These are phyloP conservation scores for Anastrepha ludens DNA, from an alignment of 1,140 invertebrate genomes.

Conservation along the genomic window DNA sequence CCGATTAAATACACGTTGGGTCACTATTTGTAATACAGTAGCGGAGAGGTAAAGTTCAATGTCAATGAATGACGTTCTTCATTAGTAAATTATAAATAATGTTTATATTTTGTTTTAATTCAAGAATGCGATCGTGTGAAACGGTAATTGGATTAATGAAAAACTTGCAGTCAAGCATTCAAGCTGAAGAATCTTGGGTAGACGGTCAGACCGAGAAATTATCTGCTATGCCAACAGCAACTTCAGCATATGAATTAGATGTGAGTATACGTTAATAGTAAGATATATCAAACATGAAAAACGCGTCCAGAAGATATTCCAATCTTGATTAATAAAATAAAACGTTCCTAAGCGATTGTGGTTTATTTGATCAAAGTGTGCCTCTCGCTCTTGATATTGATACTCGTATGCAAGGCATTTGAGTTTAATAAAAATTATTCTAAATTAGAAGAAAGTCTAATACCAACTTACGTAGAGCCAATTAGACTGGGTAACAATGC, in stretches of 20 bases:
- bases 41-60: conserved; percentile 83
- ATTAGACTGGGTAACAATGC: too few species aligned
- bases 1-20: conserved; percentile 91
- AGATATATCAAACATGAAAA: too few species aligned
- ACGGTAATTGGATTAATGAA: conserved; percentile 89
- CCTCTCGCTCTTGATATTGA: too few species aligned
- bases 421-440: too few species aligned
- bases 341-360: too few species aligned
- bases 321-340: too few species aligned
- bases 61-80: not conserved
- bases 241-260: conserved; percentile 73
- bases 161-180: conserved; percentile 89
- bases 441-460: too few species aligned
- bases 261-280: conserved; percentile 63
- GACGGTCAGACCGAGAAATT: conserved; percentile 79
- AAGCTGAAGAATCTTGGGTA: conserved; percentile 91
- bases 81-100: not conserved
- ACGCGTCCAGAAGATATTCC: too few species aligned
- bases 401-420: too few species aligned
- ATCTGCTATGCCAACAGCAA: conserved; percentile 72
- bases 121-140: conserved; percentile 88
- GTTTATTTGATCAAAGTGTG: too few species aligned
- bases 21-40: conserved; percentile 91
- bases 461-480: too few species aligned
- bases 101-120: conserved; percentile 59